phyloP scores from a whole-genome alignment of 2,797 vertebrate species.

The Malacoraja senta region DNA sequence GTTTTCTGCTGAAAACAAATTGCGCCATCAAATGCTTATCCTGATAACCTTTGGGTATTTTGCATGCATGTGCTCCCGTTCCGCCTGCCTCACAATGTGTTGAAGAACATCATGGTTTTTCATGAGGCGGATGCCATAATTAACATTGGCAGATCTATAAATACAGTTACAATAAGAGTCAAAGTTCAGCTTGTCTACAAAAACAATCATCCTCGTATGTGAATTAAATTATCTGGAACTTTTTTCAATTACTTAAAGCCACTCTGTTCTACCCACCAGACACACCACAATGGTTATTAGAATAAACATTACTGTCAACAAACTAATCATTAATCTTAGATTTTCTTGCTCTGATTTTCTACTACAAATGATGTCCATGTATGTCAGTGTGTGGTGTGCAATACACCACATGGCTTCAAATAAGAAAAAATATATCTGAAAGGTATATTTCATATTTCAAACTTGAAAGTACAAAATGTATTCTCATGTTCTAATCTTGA shows the following conservation, averaged over 20 bases:
- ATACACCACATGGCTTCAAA: background rate
- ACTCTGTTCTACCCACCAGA: background rate
- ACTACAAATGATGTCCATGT: background rate
- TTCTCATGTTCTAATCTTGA: background rate
- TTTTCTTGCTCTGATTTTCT: background rate
- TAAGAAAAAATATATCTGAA: background rate
- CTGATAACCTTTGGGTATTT: slow-evolving; percentile 14
- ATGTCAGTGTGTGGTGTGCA: background rate
- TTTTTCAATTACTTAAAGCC: slow-evolving; percentile 34
- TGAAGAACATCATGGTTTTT: background rate
- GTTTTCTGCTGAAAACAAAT: background rate
- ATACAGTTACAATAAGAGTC: slow-evolving; percentile 8
- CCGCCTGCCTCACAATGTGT: background rate
- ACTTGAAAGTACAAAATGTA: background rate
- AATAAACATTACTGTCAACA: background rate
- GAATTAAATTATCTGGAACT: slow-evolving; percentile 22
- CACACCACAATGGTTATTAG: slow-evolving; percentile 9
- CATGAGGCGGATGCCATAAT: background rate
- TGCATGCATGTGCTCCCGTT: background rate
- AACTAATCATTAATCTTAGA: background rate
- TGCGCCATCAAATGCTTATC: background rate
- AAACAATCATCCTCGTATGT: slow-evolving; percentile 19
- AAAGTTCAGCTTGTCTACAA: slow-evolving; percentile 31
- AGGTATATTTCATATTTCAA: background rate
- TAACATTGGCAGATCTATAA: slow-evolving; percentile 30